phyloP scores from a whole-genome alignment of 2,888 invertebrate species.

The Aromia moschata region DNA sequence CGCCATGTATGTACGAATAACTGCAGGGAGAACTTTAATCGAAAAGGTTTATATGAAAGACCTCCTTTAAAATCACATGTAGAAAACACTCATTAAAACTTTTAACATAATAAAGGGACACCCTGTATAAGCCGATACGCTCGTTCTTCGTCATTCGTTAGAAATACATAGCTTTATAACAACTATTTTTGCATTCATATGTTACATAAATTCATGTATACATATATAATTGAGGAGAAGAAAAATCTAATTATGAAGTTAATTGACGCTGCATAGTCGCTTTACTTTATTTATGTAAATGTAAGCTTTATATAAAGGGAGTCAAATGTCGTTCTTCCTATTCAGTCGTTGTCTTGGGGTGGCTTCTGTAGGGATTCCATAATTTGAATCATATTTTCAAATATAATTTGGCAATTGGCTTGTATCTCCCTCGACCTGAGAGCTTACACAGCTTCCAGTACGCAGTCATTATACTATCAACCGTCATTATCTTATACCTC shows the following conservation, averaged over 20 bases:
- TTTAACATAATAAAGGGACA: too few relatives aligned
- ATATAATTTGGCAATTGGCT: constrained; percentile 52
- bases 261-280: background rate
- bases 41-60: too few relatives aligned
- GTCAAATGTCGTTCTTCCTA: constrained; percentile 13
- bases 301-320: constrained; percentile 16
- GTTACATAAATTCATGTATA: too few relatives aligned
- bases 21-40: too few relatives aligned
- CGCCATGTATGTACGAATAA: too few relatives aligned
- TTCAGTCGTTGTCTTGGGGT: constrained; percentile 23
- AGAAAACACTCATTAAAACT: too few relatives aligned
- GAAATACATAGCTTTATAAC: too few relatives aligned
- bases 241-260: background rate
- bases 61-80: too few relatives aligned
- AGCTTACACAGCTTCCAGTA: constrained; percentile 41
- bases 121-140: too few relatives aligned
- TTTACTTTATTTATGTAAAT: constrained; percentile 9
- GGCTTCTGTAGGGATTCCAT: constrained; percentile 40
- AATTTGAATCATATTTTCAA: constrained; percentile 52
- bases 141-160: too few relatives aligned
- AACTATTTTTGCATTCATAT: too few relatives aligned
- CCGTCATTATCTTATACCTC: constrained; percentile 62
- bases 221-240: too few relatives aligned
- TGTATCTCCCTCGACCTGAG: constrained; percentile 41
- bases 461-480: constrained; percentile 59